phyloP scores from a whole-genome alignment of 64 coral and sea anemone genomes.

The Pachyseris speciosa region DNA sequence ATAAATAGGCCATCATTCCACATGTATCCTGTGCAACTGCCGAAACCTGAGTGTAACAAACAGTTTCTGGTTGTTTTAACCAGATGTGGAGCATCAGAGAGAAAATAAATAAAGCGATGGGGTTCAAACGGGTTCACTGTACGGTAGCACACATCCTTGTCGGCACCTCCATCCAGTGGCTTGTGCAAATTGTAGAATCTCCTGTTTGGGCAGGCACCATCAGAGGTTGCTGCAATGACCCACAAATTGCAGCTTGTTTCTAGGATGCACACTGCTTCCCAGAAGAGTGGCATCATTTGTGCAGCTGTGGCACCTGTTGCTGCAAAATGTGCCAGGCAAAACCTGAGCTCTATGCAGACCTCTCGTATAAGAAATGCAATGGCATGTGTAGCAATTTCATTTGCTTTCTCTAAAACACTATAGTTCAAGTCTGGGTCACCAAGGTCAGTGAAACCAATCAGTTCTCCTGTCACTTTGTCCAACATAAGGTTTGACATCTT shows the following conservation, averaged over 20 bases:
- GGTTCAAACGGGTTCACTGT: not conserved
- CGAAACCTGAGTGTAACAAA: conserved; percentile 40
- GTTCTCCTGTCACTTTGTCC: conserved; percentile 26
- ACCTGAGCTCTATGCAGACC: conserved; percentile 46
- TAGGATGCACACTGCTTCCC: conserved; percentile 7
- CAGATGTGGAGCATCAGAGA: conserved; percentile 20
- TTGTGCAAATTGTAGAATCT: conserved; percentile 55
- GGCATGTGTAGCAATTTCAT: conserved; percentile 41
- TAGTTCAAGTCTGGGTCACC: conserved; percentile 49
- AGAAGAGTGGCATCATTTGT: conserved; percentile 25
- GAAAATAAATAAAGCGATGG: conserved; percentile 19
- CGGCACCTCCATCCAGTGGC: conserved; percentile 35
- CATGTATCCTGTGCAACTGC: conserved; percentile 53
- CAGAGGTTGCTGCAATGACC: conserved; percentile 34
- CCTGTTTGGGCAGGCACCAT: conserved; percentile 11
- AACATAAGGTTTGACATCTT: conserved; percentile 18
- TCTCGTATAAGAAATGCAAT: not conserved
- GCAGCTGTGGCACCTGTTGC: conserved; percentile 11
- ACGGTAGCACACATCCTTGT: conserved; percentile 30
- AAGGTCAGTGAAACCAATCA: conserved; percentile 25
- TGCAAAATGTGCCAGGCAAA: conserved; percentile 47
- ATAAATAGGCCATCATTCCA: conserved; percentile 36
- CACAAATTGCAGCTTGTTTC: conserved; percentile 49
- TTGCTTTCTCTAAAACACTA: conserved; percentile 1
- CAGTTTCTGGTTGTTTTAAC: conserved; percentile 58